Evolutionary conservation across 2,888 invertebrate species (phyloP), one percentile per base, ranked within the genome.

Genomic region (Dermolepida albohirtum): DNA sequence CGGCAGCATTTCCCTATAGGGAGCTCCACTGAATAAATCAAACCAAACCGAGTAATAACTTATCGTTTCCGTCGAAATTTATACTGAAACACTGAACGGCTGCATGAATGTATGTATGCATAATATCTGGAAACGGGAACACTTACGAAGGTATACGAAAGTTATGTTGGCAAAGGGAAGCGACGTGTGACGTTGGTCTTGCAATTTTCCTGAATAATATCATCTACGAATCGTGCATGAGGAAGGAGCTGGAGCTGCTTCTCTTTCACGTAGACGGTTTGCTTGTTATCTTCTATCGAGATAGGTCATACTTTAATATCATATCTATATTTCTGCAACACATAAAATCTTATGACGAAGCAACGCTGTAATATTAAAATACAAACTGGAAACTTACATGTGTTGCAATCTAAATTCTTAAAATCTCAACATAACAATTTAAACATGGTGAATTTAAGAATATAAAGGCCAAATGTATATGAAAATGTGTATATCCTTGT

Each of bases 171-270:
- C 12, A 16, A 44, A 47, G 29, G 10, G 47, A 29, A 62, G 14
- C 47, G 47, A 34, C 10, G 29, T 16, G 14, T 34, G 17, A n/a
- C 44, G 59, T 62, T 47, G 59, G 34, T 62, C 47, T 62, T n/a
- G 34, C 47, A 47, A 62, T 62, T 62, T 62, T 47, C 47, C 14
- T 62, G 59, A 62, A 34, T 62, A 47, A 62, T 62, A 47, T 47
- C 47, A 47, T 34, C 34, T 62, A 62, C 34, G 34, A 27, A 57
- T 27, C 41, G 27, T n/a, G 43, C 14, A 57, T 44, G 43, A 16
- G 22, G 43, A 62, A 47, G 59, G 34, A 57, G 43, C 34, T 34
- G 6, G 10, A 34, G 34, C 10, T 34, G 34, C 10, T 34, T 8
- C 34, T 10, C 34, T 34, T 34, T 10, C 34, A 10, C 34, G 34